Base-by-base conservation (phyloP, 2,888 invertebrate species). In the Coenonympha glycerion region DNA sequence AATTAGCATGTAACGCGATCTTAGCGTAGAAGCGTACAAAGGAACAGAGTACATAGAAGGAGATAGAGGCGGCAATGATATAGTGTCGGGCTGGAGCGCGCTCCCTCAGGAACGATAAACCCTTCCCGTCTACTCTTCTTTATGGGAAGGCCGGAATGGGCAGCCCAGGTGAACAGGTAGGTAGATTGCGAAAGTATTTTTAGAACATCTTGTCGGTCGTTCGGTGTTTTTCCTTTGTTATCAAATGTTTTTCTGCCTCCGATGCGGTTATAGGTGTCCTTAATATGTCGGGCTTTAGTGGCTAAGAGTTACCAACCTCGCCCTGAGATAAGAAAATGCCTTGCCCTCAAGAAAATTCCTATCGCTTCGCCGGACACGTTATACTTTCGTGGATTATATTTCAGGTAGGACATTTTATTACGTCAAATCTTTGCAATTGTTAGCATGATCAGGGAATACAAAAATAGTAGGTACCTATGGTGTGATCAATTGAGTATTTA, bases 91-190 rank as follows among this genome's bases (percentile, higher is more conserved):
- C 80, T 74, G 69, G 73, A 76, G 77, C 78, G 69, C 68, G 77
- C 64, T 85, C 87, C 87, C 86, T 73, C 66, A 79, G 87, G 87
- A 71, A 76, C 86, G 82, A 86, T 86, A 87, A 87, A 86, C 84
- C 86, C 86, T 82, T 80, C 84, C 84, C 81, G 79, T 77, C 78
- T 81, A 79, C 85, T 84, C 84, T 86, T 85, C 86, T 87, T 86
- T 87, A 87, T 86, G 85, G 83, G 79, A 73, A 84, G 84, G 80
- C 76, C 80, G 80, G 80, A 82, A 83, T 79, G 81, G 83, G 79
- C 80, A 77, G 79, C 79, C 79, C 85, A 85, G 83, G 83, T 85
- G 83, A 83, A 76, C 83, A 83, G 83, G 84, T 83, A 82, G 76
- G 76, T 79, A 84, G 82, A 84, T 84, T 84, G 82, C 76, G 73